Conservation (phyloP, 2,888 invertebrate species). For the Helicoverpa assulta region DNA sequence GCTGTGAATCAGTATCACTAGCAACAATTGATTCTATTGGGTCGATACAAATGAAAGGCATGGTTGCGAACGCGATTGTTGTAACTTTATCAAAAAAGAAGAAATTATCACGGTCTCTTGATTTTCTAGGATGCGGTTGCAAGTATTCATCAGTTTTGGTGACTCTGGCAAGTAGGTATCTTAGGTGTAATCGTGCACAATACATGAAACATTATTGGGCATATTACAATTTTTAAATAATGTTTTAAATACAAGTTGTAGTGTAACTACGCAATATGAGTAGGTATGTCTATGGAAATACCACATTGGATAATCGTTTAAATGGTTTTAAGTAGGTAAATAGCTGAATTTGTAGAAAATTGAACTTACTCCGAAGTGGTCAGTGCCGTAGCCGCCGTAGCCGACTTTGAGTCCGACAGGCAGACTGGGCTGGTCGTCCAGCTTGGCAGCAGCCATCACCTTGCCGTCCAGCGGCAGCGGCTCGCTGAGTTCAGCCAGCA, state of each 20-base stretch:
- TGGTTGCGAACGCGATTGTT: background rate
- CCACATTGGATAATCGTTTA: no score
- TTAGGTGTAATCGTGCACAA: background rate
- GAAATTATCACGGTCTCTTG: constrained; percentile 29
- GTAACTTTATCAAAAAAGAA: constrained; percentile 14
- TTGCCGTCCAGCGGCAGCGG: constrained; percentile 79
- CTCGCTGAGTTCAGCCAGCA: constrained; percentile 80
- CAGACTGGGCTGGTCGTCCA: constrained; percentile 69
- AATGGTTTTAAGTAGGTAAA: no score
- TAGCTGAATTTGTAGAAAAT: background rate
- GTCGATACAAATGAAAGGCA: constrained; percentile 21
- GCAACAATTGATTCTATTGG: background rate
- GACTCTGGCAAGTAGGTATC: background rate
- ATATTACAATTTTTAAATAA: no score
- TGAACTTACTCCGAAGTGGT: constrained; percentile 79
- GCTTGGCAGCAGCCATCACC: constrained; percentile 74
- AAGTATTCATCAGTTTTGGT: constrained; percentile 13
- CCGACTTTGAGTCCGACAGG: constrained; percentile 71
- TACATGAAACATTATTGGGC: background rate
- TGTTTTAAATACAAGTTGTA: no score
- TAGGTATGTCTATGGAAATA: no score
- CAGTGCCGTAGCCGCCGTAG: constrained; percentile 83
- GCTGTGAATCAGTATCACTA: background rate
- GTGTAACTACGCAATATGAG: no score
- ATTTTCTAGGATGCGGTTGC: constrained; percentile 10